Conservation (phyloP, 2,888 invertebrate species). For the Sarcophaga variegata region DNA sequence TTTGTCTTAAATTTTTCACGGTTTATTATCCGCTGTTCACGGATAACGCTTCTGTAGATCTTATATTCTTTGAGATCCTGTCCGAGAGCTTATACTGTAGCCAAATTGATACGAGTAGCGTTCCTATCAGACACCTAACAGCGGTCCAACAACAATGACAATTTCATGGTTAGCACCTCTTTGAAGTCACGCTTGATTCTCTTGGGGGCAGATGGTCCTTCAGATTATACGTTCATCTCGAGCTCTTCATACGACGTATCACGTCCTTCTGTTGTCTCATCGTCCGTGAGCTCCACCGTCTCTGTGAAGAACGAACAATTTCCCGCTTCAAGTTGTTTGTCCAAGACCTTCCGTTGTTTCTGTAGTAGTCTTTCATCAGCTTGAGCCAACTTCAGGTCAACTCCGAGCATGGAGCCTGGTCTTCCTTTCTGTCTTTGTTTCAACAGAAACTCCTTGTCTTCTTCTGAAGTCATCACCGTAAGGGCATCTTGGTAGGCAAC, state of each 20-base stretch:
- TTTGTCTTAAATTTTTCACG: neutral
- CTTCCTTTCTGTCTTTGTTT: too few relatives aligned
- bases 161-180: too few relatives aligned
- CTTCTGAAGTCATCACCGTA: too few relatives aligned
- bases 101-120: neutral
- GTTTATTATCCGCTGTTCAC: neutral
- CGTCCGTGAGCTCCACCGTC: neutral
- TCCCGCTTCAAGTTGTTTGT: constrained; percentile 3
- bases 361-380: too few relatives aligned
- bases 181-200: too few relatives aligned
- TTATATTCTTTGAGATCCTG: constrained; percentile 17
- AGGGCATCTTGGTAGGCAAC: too few relatives aligned
- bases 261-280: constrained; percentile 31
- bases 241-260: constrained; percentile 23
- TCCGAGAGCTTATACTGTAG: constrained; percentile 20
- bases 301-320: too few relatives aligned
- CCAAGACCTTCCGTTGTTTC: neutral
- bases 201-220: constrained; percentile 7
- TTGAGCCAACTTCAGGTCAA: too few relatives aligned
- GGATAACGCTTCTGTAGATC: constrained; percentile 9
- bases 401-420: too few relatives aligned
- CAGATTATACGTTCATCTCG: constrained; percentile 25
- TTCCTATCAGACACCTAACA: constrained; percentile 32
- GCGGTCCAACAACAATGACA: constrained; percentile 31
- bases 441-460: too few relatives aligned